Evolutionary conservation across 2,797 vertebrate genomes (phyloP).

Genomic region (Meda fulgida): DNA sequence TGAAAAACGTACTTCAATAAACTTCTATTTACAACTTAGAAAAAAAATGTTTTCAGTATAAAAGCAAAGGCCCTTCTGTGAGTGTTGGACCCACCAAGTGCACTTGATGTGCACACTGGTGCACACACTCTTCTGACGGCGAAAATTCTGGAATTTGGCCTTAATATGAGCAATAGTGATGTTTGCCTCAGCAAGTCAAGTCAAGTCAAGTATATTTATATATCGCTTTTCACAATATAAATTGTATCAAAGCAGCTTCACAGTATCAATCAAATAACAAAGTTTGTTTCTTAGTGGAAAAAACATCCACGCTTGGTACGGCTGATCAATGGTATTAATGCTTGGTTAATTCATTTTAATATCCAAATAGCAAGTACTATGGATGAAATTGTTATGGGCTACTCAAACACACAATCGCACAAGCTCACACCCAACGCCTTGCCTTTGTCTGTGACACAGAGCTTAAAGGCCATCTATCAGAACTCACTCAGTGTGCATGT

Average conservation of each 20-base stretch:
- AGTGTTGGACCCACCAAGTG: background rate
- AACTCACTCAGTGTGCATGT: slow-evolving; percentile 60
- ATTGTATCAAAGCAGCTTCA: no score
- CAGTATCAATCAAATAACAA: no score
- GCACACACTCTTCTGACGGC: background rate
- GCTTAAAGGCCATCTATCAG: slow-evolving; percentile 69
- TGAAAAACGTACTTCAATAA: background rate
- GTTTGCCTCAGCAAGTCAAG: background rate
- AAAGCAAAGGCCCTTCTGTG: no score
- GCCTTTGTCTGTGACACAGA: slow-evolving; percentile 75
- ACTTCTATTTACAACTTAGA: background rate
- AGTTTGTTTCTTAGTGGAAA: no score
- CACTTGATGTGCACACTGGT: background rate
- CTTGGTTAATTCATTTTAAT: no score
- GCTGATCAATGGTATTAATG: no score
- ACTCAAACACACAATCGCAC: background rate
- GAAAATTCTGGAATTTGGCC: background rate
- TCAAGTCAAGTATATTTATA: no score
- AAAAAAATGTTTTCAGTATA: background rate
- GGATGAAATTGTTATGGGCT: background rate
- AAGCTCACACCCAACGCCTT: slow-evolving; percentile 64
- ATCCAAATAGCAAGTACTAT: background rate
- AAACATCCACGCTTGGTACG: no score
- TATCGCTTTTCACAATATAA: no score
- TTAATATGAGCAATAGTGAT: background rate